A percentile compares a stretch with the other conserved stretches of the same genome.
Evolutionary conservation across 2,113 vertebrate genomes (phyloP).

Genomic region (Poecilia latipinna): DNA sequence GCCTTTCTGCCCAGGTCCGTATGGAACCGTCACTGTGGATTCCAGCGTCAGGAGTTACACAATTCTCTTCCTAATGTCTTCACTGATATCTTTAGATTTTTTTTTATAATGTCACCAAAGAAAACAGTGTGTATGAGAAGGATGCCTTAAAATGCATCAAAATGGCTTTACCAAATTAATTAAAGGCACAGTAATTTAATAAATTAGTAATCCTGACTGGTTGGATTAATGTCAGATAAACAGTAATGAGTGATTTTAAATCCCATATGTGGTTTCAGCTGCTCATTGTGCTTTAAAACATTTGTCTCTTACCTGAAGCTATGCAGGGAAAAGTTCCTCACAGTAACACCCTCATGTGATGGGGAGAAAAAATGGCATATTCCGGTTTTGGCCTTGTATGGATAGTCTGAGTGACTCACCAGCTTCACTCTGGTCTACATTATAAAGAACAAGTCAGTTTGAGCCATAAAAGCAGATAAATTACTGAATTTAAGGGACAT

Average conservation of each 20-base stretch:
- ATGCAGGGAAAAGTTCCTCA: conserved; percentile 82
- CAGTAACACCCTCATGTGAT: conserved; percentile 80
- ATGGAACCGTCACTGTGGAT: no score
- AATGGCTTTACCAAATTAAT: no score
- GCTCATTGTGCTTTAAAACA: neutral
- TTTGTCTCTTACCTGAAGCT: conserved; percentile 86
- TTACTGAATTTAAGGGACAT: no score
- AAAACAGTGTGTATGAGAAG: no score
- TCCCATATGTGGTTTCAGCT: neutral
- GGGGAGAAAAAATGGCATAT: conserved; percentile 85
- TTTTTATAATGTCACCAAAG: no score
- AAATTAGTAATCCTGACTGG: neutral
- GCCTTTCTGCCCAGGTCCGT: no score
- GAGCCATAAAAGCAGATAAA: neutral
- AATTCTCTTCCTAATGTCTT: no score
- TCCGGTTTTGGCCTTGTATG: conserved; percentile 85
- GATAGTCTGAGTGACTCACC: conserved; percentile 85
- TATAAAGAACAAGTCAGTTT: conserved; percentile 20
- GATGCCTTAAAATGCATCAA: no score
- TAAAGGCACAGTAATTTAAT: no score
- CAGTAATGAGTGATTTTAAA: neutral
- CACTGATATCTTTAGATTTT: no score
- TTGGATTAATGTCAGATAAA: neutral
- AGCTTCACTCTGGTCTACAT: conserved; percentile 85
- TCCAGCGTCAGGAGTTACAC: no score